Evolutionary conservation across 2,797 vertebrate genomes (phyloP).

Genomic region (Lagocephalus sceleratus): DNA sequence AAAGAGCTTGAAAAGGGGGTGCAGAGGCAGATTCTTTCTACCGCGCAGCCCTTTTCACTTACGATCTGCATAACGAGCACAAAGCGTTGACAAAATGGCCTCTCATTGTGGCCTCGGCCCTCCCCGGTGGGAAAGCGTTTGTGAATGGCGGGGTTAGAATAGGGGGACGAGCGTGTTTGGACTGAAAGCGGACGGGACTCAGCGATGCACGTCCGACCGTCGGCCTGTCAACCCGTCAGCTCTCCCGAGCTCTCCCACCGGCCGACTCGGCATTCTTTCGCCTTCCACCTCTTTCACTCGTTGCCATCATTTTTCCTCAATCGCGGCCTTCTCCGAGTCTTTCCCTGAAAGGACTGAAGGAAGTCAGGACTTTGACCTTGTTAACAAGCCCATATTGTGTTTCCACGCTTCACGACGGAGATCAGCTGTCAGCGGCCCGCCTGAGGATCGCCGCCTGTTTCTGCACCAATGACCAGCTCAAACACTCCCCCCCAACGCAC

Average conservation of each 20-base stretch:
- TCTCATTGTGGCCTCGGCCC: conserved; percentile 55
- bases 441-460: no score
- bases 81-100: conserved; percentile 52
- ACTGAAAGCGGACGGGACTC: conserved; percentile 41
- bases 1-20: conserved; percentile 6
- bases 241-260: conserved; percentile 33
- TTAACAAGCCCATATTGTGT: conserved; percentile 3
- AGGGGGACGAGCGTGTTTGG: conserved; percentile 35
- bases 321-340: not conserved
- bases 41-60: conserved; percentile 31
- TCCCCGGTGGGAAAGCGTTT: conserved; percentile 48
- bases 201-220: conserved; percentile 56
- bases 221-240: conserved; percentile 45
- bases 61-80: conserved; percentile 48
- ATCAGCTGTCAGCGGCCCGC: no score
- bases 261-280: conserved; percentile 37
- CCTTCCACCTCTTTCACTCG: conserved; percentile 50
- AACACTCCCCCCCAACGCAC: no score
- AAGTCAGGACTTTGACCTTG: no score
- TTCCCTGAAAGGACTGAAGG: conserved; percentile 7
- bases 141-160: conserved; percentile 52
- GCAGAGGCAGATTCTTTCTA: conserved; percentile 42
- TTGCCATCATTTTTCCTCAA: conserved; percentile 15
- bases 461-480: no score
- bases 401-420: no score